Evolutionary conservation across 2,113 vertebrate species (phyloP).

Genomic region (Amblyornis subalaris): DNA sequence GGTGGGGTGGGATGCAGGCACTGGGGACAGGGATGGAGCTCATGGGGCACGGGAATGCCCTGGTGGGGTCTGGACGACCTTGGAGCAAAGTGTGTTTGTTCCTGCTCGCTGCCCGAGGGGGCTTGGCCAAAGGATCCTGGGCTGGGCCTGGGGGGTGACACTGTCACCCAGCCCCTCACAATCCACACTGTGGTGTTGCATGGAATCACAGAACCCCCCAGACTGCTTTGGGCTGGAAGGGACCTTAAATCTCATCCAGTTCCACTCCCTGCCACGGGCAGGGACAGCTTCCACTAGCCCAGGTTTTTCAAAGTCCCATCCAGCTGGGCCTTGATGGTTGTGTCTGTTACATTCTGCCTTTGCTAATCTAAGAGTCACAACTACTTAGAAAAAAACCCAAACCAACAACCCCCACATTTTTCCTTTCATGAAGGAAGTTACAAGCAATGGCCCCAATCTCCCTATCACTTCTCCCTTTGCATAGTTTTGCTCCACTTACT

Average conservation of each 20-base stretch:
- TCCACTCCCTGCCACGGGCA: neutral
- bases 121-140: neutral
- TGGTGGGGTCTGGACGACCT: neutral
- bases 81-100: fast-evolving
- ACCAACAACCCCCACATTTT: neutral
- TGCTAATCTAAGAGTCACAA: neutral
- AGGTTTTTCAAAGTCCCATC: neutral
- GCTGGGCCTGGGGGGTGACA: neutral
- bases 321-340: neutral
- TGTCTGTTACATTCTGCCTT: neutral
- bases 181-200: fast-evolving
- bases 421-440: neutral
- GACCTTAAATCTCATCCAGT: neutral
- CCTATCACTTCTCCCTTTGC: neutral
- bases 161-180: neutral
- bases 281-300: neutral
- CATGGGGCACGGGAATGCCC: fast-evolving
- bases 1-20: neutral
- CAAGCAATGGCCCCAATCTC: fast-evolving
- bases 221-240: neutral
- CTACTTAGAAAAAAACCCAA: fast-evolving
- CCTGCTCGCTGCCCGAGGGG: neutral
- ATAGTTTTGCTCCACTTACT: neutral
- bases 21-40: neutral
- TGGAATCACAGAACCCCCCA: neutral